phyloP scores from a whole-genome alignment of 2,888 invertebrate genomes.

The Aethes cnicana region DNA sequence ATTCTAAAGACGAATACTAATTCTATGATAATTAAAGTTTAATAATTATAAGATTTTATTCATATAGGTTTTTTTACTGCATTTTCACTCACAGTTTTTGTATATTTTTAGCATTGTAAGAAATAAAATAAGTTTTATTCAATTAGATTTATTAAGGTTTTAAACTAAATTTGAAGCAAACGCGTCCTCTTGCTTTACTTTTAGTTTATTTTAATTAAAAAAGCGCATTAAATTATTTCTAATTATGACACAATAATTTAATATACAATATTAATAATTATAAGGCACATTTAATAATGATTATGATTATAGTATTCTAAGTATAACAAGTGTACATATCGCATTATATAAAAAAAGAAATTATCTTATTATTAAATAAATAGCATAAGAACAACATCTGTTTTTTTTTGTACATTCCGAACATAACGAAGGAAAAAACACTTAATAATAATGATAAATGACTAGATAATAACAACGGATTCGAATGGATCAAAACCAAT shows the following conservation, averaged over 20 bases:
- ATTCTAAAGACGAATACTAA: too few relatives aligned
- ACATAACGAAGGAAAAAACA: not conserved
- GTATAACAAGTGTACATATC: constrained; percentile 60
- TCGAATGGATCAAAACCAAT: not conserved
- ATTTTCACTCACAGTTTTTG: constrained; percentile 33
- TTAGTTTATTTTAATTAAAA: constrained; percentile 8
- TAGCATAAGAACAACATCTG: constrained; percentile 8
- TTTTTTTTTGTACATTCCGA: constrained; percentile 14
- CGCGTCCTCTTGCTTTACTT: constrained; percentile 35
- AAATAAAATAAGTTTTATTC: constrained; percentile 8
- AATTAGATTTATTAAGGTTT: constrained; percentile 5
- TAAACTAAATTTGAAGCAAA: constrained; percentile 32
- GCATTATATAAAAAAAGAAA: constrained; percentile 35
- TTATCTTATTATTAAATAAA: constrained; percentile 27
- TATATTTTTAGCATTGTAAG: constrained; percentile 8
- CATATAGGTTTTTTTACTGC: constrained; percentile 30
- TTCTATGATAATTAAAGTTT: constrained; percentile 5
- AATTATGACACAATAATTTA: constrained; percentile 5
- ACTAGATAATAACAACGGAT: constrained; percentile 16
- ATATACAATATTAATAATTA: constrained; percentile 17
- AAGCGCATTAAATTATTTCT: constrained; percentile 3
- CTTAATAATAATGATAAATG: constrained; percentile 12
- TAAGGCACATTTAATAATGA: constrained; percentile 26
- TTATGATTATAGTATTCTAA: constrained; percentile 30
- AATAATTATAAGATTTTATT: constrained; percentile 14